Percentiles rank a stretch among this genome's conserved stretches.
phyloP scores from a whole-genome alignment of 2,888 invertebrate species.

The Cloeon dipterum region DNA sequence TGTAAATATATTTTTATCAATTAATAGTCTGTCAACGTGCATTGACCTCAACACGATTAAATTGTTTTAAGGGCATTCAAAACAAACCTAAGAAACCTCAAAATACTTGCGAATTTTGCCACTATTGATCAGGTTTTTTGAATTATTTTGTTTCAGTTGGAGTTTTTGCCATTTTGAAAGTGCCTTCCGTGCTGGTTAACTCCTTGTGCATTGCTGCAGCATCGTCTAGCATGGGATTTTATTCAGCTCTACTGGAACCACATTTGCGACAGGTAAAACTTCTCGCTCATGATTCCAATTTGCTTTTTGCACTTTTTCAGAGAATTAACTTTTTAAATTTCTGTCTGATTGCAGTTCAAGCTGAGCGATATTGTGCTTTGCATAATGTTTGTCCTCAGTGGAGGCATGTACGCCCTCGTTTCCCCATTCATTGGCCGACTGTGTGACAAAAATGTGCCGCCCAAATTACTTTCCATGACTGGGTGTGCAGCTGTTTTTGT shows the following conservation, averaged over 20 bases:
- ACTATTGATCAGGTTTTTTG: no score
- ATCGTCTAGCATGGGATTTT: conserved; percentile 21
- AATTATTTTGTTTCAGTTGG: not conserved
- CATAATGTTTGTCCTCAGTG: conserved; percentile 21
- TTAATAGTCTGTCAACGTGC: not conserved
- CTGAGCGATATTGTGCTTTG: conserved; percentile 18
- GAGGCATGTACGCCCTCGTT: conserved; percentile 20
- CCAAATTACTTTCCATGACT: conserved; percentile 24
- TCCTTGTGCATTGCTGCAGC: conserved; percentile 15
- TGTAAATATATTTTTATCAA: not conserved
- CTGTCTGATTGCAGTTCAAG: conserved; percentile 16
- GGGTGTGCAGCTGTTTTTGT: conserved; percentile 15
- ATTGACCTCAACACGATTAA: not conserved
- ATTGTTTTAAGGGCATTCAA: not conserved
- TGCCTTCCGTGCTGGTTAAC: conserved; percentile 17
- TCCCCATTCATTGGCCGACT: conserved; percentile 22
- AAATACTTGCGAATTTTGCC: no score
- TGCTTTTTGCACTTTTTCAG: no score
- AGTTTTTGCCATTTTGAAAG: conserved; percentile 9
- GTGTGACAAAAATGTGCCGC: conserved; percentile 23
- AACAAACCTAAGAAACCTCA: not conserved
- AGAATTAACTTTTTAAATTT: conserved; percentile 5
- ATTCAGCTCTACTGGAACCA: conserved; percentile 28
- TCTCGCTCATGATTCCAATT: no score
- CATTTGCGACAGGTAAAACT: conserved; percentile 21